Conservation (phyloP, 1,140 invertebrate genomes). For the Cotesia glomerata region DNA sequence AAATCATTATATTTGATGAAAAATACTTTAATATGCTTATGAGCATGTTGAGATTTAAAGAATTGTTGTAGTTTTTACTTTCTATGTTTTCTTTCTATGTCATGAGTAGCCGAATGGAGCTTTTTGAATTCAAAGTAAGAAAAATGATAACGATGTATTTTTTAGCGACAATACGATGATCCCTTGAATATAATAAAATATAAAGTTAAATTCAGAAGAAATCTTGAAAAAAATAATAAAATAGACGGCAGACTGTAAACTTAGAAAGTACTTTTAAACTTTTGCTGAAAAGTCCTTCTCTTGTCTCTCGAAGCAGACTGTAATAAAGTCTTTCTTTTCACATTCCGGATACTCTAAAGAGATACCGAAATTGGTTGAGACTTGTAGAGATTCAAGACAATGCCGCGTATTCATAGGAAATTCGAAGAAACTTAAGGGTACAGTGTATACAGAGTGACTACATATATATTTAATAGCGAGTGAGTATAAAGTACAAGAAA, state of each 20-base stretch:
- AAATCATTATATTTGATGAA: no score
- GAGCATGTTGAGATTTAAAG: no score
- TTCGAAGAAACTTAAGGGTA: neutral
- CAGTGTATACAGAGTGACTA: neutral
- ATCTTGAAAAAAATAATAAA: constrained; percentile 3
- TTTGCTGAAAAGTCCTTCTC: neutral
- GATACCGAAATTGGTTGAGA: constrained; percentile 6
- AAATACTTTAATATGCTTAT: no score
- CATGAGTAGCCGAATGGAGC: no score
- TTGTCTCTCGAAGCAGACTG: neutral
- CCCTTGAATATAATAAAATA: neutral
- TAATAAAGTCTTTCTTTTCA: constrained; percentile 20
- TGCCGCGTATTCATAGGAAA: neutral
- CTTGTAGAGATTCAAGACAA: neutral
- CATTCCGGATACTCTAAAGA: constrained; percentile 1
- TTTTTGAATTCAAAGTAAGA: no score
- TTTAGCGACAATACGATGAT: neutral
- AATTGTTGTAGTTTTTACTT: no score
- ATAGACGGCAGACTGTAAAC: neutral
- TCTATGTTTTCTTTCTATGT: no score
- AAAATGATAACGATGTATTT: neutral
- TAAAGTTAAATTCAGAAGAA: neutral
- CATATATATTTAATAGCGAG: neutral
- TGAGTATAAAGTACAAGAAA: neutral
- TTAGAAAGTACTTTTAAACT: constrained; percentile 4